Percentiles rank a stretch among this genome's conserved stretches.
Conservation (phyloP, 2,113 vertebrate genomes). For the Connochaetes taurinus region DNA sequence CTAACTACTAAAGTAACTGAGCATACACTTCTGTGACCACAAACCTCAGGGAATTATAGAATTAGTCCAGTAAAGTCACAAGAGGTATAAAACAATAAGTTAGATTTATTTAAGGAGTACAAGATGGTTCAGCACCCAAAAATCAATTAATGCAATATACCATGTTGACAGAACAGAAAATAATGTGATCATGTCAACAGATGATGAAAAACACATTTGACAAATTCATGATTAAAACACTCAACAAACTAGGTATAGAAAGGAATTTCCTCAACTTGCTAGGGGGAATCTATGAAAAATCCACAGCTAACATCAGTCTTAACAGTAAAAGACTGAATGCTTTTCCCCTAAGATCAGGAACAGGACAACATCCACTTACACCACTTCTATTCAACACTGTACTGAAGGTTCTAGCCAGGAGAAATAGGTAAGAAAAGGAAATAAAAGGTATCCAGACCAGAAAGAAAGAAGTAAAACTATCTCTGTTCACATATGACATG, state of each 20-base stretch:
- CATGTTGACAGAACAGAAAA: background rate
- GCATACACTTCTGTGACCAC: background rate
- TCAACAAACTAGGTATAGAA: background rate
- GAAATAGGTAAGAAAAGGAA: background rate
- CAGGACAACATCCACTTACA: background rate
- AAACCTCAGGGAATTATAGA: background rate
- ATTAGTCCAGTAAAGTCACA: background rate
- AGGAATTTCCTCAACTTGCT: background rate
- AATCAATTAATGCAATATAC: background rate
- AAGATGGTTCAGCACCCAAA: background rate
- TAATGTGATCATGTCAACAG: background rate
- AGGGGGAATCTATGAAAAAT: background rate
- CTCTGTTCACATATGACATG: constrained; percentile 3
- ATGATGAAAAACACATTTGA: background rate
- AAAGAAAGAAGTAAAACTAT: background rate
- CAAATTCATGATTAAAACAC: constrained; percentile 5
- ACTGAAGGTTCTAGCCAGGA: background rate
- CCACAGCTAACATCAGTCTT: background rate
- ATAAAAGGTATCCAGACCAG: background rate
- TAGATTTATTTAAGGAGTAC: background rate
- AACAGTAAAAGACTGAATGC: background rate
- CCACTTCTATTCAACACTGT: background rate
- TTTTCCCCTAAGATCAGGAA: background rate
- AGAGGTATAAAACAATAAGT: background rate
- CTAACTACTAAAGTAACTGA: background rate